These are phyloP conservation scores for Hypanus sabinus DNA, from an alignment of 2,113 vertebrate genomes.

Conservation along the genomic window DNA sequence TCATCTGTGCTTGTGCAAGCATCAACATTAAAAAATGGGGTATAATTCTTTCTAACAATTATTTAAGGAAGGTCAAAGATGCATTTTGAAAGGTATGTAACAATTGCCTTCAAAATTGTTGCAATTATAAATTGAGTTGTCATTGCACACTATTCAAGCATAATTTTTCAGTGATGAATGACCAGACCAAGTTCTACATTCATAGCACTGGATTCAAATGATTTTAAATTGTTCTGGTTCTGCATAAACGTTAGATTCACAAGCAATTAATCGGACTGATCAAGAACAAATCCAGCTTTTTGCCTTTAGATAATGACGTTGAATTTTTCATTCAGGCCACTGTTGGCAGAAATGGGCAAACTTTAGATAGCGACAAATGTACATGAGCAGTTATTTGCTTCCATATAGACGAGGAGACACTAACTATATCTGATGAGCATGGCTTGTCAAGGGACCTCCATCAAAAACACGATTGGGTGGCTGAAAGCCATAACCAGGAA, in stretches of 20 bases:
- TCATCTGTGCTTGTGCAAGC: background rate
- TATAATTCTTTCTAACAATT: background rate
- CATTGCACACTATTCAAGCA: background rate
- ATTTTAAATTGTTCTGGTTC: background rate
- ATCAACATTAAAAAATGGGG: background rate
- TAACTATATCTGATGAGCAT: background rate
- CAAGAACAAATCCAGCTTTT: background rate
- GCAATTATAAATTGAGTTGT: conserved; percentile 22
- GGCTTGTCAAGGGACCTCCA: background rate
- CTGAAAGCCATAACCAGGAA: background rate
- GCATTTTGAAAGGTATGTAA: background rate
- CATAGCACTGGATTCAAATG: background rate
- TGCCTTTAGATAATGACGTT: background rate
- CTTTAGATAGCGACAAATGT: background rate
- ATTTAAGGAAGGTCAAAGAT: background rate
- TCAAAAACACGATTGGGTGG: background rate
- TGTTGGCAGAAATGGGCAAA: background rate
- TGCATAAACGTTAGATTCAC: background rate
- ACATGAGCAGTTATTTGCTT: background rate
- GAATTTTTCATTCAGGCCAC: background rate
- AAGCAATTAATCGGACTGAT: conserved; percentile 12
- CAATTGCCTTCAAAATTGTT: background rate
- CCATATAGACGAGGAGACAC: background rate
- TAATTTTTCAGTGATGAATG: background rate
- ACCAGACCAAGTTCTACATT: background rate